Evolutionary conservation across 2,888 invertebrate species (phyloP).

Genomic region (Agrotis clavis): DNA sequence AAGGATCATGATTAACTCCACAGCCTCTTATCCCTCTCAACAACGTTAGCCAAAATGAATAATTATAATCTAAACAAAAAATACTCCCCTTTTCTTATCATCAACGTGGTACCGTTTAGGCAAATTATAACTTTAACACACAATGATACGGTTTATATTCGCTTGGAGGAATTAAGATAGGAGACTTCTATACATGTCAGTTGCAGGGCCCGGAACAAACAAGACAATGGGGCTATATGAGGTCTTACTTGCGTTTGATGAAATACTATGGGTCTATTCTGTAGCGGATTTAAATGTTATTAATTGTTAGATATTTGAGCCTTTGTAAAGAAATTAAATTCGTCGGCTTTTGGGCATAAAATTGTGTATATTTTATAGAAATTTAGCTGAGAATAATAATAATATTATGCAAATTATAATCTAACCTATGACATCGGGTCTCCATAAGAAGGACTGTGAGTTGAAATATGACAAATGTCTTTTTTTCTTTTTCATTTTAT

Average conservation of each 20-base stretch:
- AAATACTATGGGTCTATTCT: constrained; percentile 54
- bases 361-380: background rate
- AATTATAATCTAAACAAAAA: constrained; percentile 68
- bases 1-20: constrained; percentile 56
- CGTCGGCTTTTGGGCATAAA: background rate
- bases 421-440: too few species aligned
- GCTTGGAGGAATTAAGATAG: constrained; percentile 28
- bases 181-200: constrained; percentile 68
- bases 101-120: background rate
- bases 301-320: constrained; percentile 22
- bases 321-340: background rate
- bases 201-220: constrained; percentile 65
- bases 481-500: too few species aligned
- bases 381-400: background rate
- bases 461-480: too few species aligned
- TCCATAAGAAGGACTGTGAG: too few species aligned
- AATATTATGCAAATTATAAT: too few species aligned
- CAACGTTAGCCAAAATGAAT: constrained; percentile 62
- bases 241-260: constrained; percentile 69
- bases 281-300: constrained; percentile 37
- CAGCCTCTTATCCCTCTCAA: constrained; percentile 57
- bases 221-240: constrained; percentile 67
- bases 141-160: constrained; percentile 44
- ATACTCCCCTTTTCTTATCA: constrained; percentile 62
- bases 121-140: constrained; percentile 33